These are phyloP conservation scores for Molossus molossus DNA, from an alignment of 2,797 vertebrate genomes.

Conservation along the genomic window DNA sequence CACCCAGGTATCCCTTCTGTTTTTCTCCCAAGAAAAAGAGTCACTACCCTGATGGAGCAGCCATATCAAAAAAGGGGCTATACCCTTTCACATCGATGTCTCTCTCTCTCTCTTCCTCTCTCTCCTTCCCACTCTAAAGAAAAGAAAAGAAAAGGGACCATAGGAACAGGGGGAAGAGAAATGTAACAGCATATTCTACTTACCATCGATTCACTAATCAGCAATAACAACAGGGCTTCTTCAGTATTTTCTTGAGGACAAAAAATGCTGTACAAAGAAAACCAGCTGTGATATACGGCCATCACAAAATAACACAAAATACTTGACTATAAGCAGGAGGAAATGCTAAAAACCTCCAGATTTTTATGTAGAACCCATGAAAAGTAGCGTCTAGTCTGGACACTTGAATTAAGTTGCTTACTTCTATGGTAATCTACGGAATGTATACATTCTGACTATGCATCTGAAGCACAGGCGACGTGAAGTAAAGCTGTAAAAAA, in stretches of 20 bases:
- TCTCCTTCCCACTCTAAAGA: too few relatives aligned
- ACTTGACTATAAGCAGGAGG: background rate
- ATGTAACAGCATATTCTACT: constrained; percentile 82
- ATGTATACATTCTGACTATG: constrained; percentile 57
- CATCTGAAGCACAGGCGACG: constrained; percentile 48
- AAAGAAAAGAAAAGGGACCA: background rate
- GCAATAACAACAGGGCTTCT: constrained; percentile 97
- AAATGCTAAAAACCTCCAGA: background rate
- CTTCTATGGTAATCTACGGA: constrained; percentile 17
- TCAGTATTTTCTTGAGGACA: constrained; percentile 99
- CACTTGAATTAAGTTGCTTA: constrained; percentile 55
- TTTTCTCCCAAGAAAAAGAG: background rate
- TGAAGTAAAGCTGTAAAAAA: constrained; percentile 65
- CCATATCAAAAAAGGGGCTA: background rate
- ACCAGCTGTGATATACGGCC: constrained; percentile 77
- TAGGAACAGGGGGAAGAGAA: background rate
- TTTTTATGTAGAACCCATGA: constrained; percentile 44
- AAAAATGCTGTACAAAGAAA: constrained; percentile 94
- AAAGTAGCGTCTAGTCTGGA: constrained; percentile 47
- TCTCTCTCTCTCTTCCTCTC: too few relatives aligned
- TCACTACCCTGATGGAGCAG: background rate
- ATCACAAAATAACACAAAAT: constrained; percentile 60
- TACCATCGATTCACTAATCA: constrained; percentile 99
- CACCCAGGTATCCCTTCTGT: background rate
- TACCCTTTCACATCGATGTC: too few relatives aligned